These are phyloP conservation scores for Frankliniella intonsa DNA, from an alignment of 2,888 invertebrate species.

Conservation along the genomic window DNA sequence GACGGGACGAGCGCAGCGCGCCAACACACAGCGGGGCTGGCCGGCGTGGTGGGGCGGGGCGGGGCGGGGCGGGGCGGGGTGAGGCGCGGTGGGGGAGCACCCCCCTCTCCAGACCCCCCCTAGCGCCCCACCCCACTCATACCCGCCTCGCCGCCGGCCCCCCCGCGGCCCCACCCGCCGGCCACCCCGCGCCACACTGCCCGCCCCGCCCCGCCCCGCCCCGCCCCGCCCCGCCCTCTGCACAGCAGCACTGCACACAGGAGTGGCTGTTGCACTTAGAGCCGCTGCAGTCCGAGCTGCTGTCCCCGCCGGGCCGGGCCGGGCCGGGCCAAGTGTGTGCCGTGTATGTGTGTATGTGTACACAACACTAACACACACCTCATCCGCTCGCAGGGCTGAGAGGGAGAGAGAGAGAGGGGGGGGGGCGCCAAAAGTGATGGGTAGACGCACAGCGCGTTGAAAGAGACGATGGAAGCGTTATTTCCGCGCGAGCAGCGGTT, in stretches of 20 bases:
- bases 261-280: background rate
- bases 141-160: slow-evolving; percentile 25
- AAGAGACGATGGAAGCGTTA: too few species aligned
- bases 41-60: too few species aligned
- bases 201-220: slow-evolving; percentile 14
- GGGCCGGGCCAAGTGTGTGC: background rate
- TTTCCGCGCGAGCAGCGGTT: too few species aligned
- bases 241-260: background rate
- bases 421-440: too few species aligned
- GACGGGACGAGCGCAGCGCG: slow-evolving; percentile 25
- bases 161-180: slow-evolving; percentile 2
- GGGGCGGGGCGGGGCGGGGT: too few species aligned
- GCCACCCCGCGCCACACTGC: background rate
- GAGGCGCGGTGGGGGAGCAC: too few species aligned
- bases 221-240: background rate
- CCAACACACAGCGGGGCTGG: too few species aligned
- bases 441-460: too few species aligned
- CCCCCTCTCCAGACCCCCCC: slow-evolving; percentile 37
- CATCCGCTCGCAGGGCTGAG: too few species aligned
- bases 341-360: background rate
- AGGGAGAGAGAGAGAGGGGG: too few species aligned
- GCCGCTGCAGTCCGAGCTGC: background rate
- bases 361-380: too few species aligned
- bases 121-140: slow-evolving; percentile 41
- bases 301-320: background rate